A percentile compares a stretch with the other conserved stretches of the same genome.
phyloP scores from a whole-genome alignment of 2,888 invertebrate species.

The Ceramica pisi region DNA sequence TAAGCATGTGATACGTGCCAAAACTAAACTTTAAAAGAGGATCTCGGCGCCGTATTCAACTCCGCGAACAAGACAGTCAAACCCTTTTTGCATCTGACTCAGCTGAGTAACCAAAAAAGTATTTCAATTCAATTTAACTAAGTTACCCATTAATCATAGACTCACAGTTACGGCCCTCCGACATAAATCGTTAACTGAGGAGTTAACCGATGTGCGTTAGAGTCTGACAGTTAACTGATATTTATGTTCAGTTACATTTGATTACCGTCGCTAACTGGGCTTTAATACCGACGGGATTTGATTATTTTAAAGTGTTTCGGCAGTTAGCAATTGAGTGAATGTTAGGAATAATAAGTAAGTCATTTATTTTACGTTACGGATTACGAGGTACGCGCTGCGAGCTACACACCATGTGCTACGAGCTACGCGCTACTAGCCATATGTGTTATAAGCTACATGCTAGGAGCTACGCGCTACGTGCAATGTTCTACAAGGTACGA shows the following conservation, averaged over 20 bases:
- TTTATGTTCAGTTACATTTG: slow-evolving; percentile 62
- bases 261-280: slow-evolving; percentile 39
- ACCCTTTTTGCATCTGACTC: neutral
- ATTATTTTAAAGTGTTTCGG: slow-evolving; percentile 33
- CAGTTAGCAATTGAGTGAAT: slow-evolving; percentile 6
- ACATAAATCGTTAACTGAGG: slow-evolving; percentile 12
- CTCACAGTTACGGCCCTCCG: slow-evolving; percentile 19
- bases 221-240: slow-evolving; percentile 54
- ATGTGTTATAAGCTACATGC: too few relatives aligned
- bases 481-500: neutral
- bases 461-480: too few relatives aligned
- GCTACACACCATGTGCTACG: too few relatives aligned
- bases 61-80: neutral
- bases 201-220: slow-evolving; percentile 5
- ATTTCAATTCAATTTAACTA: slow-evolving; percentile 18
- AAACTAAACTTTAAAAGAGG: too few relatives aligned
- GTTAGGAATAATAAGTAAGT: too few relatives aligned
- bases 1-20: too few relatives aligned
- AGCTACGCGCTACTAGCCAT: neutral
- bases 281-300: neutral
- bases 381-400: too few relatives aligned
- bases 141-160: slow-evolving; percentile 9
- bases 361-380: too few relatives aligned
- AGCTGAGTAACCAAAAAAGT: neutral
- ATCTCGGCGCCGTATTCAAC: too few relatives aligned